These are phyloP conservation scores for Paragorgia papillata DNA, from an alignment of 92 coral and sea anemone genomes.

Conservation along the genomic window DNA sequence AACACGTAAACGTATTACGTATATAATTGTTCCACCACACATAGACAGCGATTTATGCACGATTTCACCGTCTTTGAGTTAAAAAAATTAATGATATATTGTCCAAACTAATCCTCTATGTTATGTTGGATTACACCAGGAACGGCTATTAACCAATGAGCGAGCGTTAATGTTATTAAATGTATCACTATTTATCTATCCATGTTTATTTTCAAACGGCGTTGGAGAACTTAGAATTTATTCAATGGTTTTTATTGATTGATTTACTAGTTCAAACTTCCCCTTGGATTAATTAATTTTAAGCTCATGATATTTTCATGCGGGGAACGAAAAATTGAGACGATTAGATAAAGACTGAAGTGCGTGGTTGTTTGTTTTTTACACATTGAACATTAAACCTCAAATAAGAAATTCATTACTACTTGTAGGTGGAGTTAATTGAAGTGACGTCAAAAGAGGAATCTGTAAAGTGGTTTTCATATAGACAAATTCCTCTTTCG, in stretches of 20 bases:
- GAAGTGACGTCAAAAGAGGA: no score
- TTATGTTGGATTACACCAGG: conserved; percentile 10
- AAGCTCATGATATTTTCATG: not conserved
- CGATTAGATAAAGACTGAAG: no score
- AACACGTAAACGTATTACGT: no score
- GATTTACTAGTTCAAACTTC: not conserved
- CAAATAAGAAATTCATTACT: no score
- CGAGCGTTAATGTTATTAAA: conserved; percentile 14
- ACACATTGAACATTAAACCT: no score
- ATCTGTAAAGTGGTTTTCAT: no score
- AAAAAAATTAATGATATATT: conserved; percentile 7
- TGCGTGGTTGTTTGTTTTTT: no score
- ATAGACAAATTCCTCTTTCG: no score
- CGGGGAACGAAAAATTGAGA: no score
- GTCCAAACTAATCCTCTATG: not conserved
- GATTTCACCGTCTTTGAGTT: not conserved
- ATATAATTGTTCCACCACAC: no score
- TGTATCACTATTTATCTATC: conserved; percentile 7
- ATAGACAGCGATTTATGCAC: no score
- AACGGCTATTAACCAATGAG: not conserved
- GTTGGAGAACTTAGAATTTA: not conserved
- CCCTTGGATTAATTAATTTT: not conserved
- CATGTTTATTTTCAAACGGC: not conserved
- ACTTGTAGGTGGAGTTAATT: no score
- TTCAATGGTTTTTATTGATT: not conserved